Evolutionary conservation across 2,797 vertebrate genomes (phyloP).

Genomic region (Cercopithecus mitis): DNA sequence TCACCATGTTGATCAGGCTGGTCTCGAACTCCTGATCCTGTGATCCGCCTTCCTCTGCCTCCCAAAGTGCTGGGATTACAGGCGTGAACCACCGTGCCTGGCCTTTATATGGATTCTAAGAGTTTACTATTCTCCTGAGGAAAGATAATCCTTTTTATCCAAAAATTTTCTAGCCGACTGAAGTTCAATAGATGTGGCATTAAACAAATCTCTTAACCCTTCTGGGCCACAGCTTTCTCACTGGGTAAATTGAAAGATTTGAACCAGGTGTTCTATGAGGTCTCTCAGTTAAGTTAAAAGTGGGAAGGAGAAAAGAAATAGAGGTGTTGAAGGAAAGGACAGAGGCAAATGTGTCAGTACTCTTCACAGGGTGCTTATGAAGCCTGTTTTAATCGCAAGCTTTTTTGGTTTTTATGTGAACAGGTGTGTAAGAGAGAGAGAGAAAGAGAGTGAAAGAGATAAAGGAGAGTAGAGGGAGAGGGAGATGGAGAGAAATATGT

Average conservation of each 20-base stretch:
- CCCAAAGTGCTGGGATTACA: no score
- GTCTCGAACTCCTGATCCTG: no score
- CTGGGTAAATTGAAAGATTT: neutral
- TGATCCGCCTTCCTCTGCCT: no score
- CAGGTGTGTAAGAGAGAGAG: neutral
- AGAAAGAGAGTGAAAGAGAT: fast-evolving
- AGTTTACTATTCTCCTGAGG: neutral
- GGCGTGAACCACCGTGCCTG: no score
- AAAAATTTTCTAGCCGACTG: neutral
- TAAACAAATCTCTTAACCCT: neutral
- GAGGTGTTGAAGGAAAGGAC: neutral
- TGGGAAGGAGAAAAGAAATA: neutral
- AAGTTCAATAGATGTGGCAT: neutral
- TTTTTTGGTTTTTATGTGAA: conserved; percentile 50
- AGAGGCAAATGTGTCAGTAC: neutral
- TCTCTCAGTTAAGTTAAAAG: neutral
- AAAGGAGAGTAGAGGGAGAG: no score
- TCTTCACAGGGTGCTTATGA: neutral
- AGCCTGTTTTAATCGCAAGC: conserved; percentile 37
- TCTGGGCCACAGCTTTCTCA: neutral
- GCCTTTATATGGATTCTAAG: neutral
- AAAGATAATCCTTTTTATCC: neutral
- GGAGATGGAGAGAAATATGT: neutral
- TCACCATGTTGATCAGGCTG: no score
- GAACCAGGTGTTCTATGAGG: neutral